Percentiles rank a stretch among this genome's conserved stretches.
Evolutionary conservation across 2,888 invertebrate genomes (phyloP).

Genomic region (Orthonychiurus folsomi): DNA sequence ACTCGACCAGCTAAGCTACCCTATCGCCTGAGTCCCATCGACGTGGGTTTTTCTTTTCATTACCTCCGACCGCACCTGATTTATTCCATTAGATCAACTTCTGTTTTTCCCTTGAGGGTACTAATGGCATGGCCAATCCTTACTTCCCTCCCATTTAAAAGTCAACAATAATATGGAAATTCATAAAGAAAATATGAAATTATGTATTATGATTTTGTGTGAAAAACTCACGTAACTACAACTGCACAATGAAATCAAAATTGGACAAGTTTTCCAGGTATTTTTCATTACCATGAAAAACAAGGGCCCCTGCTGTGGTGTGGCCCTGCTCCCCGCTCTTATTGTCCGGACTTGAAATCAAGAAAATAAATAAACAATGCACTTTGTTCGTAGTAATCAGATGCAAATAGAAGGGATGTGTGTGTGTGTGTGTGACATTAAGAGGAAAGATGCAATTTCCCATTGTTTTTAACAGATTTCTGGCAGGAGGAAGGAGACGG

Average conservation of each 20-base stretch:
- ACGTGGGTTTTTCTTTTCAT: slow-evolving; percentile 32
- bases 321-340: neutral
- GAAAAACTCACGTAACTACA: too few species aligned
- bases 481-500: too few species aligned
- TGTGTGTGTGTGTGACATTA: too few species aligned
- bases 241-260: too few species aligned
- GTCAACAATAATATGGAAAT: too few species aligned
- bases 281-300: too few species aligned
- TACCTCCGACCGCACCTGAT: slow-evolving; percentile 33
- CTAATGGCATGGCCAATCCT: neutral
- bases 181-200: too few species aligned
- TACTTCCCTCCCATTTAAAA: neutral
- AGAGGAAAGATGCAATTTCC: neutral
- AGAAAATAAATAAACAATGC: neutral
- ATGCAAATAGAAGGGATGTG: neutral
- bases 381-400: too few species aligned
- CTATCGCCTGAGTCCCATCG: slow-evolving; percentile 22
- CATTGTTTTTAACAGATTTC: neutral
- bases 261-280: too few species aligned
- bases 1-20: slow-evolving; percentile 17
- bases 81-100: slow-evolving; percentile 32
- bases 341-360: too few species aligned
- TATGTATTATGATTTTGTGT: too few species aligned
- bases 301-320: too few species aligned
- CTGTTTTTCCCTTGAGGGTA: slow-evolving; percentile 22